Conservation (phyloP, 1,140 invertebrate species). For the Metopolophium dirhodum region DNA sequence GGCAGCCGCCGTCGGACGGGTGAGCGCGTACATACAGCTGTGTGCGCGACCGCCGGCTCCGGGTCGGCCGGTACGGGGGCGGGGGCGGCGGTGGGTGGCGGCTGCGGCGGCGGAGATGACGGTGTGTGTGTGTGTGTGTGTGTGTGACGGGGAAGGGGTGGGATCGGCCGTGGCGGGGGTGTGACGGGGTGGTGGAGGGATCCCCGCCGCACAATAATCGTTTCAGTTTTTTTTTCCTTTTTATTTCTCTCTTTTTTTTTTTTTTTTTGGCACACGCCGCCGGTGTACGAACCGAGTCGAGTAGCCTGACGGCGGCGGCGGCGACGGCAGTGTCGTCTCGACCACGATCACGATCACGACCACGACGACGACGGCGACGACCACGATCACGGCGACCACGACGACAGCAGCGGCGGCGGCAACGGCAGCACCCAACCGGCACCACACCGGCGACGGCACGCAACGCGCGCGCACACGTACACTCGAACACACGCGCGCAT, state of each 20-base stretch:
- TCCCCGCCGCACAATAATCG: conserved; percentile 35
- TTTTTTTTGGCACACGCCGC: conserved; percentile 57
- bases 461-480: background rate
- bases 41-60: conserved; percentile 4
- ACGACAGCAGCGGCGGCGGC: background rate
- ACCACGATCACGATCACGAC: background rate
- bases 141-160: background rate
- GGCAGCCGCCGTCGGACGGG: background rate
- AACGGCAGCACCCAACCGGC: no score
- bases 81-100: background rate
- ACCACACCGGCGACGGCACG: background rate
- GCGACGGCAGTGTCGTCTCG: background rate
- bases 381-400: no score
- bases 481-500: no score
- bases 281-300: background rate
- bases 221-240: conserved; percentile 6
- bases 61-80: background rate
- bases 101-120: background rate
- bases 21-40: background rate
- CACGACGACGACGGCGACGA: background rate
- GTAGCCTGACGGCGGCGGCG: background rate
- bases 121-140: conserved; percentile 6
- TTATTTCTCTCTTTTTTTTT: conserved; percentile 40
- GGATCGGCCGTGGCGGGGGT: background rate
- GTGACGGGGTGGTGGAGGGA: background rate